Evolutionary conservation across 2,113 vertebrate species (phyloP), one percentile per base, ranked within the genome.

Genomic region (Crotalus horridus): DNA sequence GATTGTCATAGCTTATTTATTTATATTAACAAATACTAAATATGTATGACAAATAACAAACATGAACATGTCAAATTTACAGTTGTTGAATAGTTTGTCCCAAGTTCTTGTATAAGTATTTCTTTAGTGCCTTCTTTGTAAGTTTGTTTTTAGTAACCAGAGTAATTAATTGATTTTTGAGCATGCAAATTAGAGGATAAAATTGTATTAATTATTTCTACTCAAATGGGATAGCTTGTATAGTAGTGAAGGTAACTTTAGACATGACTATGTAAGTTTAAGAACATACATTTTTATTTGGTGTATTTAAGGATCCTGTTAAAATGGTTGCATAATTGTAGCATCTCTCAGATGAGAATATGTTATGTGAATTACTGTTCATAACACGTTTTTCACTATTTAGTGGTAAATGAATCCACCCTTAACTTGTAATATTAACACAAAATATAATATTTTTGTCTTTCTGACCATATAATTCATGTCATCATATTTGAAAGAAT

Each of bases 351-450:
- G 20, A 46, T 59, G 39, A 86, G 94, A 85, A 93, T 89, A 29
- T 92, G 53, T 23, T 85, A 24, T 59, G 56, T 7, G 26, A 55
- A 91, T 55, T 87, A 94, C 33, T 46, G 20, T 7, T 90, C 91
- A 91, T 91, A 69, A 92, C 54, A 91, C 17, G 15, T 26, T 26
- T 23, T 94, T 95, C 1, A 2, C 94, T 87, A 92, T 93, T 58
- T 33, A 92, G 10, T 74, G 91, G 43, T 1, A 0, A 94, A 54
- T 95, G 94, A 95, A 91, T 55, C 92, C 92, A 95, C n/a, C 87
- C 33, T 53, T 90, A 90, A 91, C 93, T 91, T 56, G 15, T 3
- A 74, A 74, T 13, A 94, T 88, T 91, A 93, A n/a, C 53, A 81
- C 88, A 93, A 91, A 94, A 85, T 85, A 55, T 85, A n/a, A 0